Conservation (phyloP, 2,888 invertebrate genomes). For the Diarsia rubi region DNA sequence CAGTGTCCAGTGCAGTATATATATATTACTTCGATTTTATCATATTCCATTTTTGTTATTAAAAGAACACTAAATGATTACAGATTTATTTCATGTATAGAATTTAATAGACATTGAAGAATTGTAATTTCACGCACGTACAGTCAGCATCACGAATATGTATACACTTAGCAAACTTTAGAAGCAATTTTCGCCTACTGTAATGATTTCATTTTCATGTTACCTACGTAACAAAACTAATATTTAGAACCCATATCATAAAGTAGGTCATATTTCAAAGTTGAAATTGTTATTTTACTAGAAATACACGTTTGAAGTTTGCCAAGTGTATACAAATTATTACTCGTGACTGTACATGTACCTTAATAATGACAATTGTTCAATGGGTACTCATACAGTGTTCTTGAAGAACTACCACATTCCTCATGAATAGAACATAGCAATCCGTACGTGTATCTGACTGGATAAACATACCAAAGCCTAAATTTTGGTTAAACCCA, state of each 20-base stretch:
- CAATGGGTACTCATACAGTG: not conserved
- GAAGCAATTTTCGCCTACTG: too few relatives aligned
- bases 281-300: too few relatives aligned
- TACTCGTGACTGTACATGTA: too few relatives aligned
- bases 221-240: too few relatives aligned
- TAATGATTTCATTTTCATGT: too few relatives aligned
- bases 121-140: slow-evolving; percentile 10
- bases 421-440: not conserved
- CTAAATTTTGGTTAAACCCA: not conserved
- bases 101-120: not conserved
- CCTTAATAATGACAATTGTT: slow-evolving; percentile 6
- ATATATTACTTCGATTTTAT: not conserved
- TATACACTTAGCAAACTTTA: too few relatives aligned
- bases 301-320: too few relatives aligned
- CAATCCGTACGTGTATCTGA: not conserved
- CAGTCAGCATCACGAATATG: too few relatives aligned
- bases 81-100: not conserved
- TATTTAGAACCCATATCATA: too few relatives aligned
- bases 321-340: too few relatives aligned
- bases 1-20: not conserved
- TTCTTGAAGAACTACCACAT: slow-evolving; percentile 1
- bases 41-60: not conserved
- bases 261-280: too few relatives aligned
- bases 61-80: not conserved
- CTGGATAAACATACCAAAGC: not conserved